Conservation (phyloP, 2,113 vertebrate species). For the Dasyurus viverrinus region DNA sequence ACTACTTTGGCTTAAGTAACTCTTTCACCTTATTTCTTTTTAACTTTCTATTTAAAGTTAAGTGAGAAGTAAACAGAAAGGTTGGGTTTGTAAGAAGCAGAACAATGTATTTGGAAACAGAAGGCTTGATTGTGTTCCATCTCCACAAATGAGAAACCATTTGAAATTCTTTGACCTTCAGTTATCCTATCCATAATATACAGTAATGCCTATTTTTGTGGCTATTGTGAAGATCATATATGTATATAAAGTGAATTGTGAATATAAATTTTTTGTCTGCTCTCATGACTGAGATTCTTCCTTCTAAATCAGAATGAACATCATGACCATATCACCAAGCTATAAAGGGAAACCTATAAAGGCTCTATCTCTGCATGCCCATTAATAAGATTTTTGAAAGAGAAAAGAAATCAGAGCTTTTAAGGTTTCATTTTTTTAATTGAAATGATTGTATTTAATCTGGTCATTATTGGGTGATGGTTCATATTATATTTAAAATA, state of each 20-base stretch:
- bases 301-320: not conserved
- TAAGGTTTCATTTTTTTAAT: not conserved
- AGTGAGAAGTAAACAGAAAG: not conserved
- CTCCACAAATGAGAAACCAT: not conserved
- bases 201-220: too few relatives aligned
- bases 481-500: not conserved
- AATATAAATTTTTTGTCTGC: not conserved
- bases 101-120: not conserved
- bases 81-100: constrained; percentile 5
- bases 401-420: not conserved
- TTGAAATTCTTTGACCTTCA: not conserved
- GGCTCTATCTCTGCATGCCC: not conserved
- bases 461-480: not conserved
- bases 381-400: not conserved
- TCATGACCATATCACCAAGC: not conserved
- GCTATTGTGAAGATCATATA: not conserved
- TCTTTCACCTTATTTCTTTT: not conserved
- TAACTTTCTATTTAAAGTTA: constrained; percentile 39
- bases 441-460: not conserved
- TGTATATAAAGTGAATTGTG: not conserved
- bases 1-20: not conserved
- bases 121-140: not conserved
- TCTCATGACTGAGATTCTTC: not conserved
- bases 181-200: not conserved
- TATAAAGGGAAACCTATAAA: not conserved